Evolutionary conservation across 2,797 vertebrate genomes (phyloP).

Genomic region (Microchirus variegatus): DNA sequence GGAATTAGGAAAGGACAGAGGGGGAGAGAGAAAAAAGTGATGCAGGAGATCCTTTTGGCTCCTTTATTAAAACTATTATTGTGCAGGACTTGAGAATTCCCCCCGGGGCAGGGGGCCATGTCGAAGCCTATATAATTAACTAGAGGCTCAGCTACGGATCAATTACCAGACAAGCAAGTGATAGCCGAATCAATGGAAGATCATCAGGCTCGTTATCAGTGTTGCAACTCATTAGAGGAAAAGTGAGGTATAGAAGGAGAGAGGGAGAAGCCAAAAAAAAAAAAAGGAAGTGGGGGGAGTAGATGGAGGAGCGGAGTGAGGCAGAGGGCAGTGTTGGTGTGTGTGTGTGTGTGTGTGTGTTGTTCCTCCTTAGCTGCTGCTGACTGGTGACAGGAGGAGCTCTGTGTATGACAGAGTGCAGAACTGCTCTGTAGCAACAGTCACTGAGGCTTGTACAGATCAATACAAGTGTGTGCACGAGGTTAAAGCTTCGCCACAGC

Average conservation of each 20-base stretch:
- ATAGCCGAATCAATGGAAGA: slow-evolving; percentile 99
- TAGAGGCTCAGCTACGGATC: slow-evolving; percentile 99
- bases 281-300: neutral
- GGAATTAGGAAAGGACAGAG: slow-evolving; percentile 32
- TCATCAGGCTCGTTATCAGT: slow-evolving; percentile 99
- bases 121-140: slow-evolving; percentile 99
- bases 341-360: slow-evolving; percentile 63
- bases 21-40: slow-evolving; percentile 36
- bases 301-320: slow-evolving; percentile 23
- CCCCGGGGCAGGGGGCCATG: slow-evolving; percentile 89
- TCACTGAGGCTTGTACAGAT: slow-evolving; percentile 70
- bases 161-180: slow-evolving; percentile 99
- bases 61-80: slow-evolving; percentile 99
- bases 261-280: slow-evolving; percentile 78
- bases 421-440: slow-evolving; percentile 59
- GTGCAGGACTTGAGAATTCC: slow-evolving; percentile 97
- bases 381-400: slow-evolving; percentile 48
- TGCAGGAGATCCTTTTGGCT: slow-evolving; percentile 76
- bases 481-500: slow-evolving; percentile 70
- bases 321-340: slow-evolving; percentile 40
- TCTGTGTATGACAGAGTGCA: slow-evolving; percentile 56
- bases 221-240: slow-evolving; percentile 99
- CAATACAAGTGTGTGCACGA: slow-evolving; percentile 64
- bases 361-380: slow-evolving; percentile 44
- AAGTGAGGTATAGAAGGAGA: slow-evolving; percentile 95